phyloP scores from a whole-genome alignment of 2,888 invertebrate genomes.

The Catotricha subobsoleta region DNA sequence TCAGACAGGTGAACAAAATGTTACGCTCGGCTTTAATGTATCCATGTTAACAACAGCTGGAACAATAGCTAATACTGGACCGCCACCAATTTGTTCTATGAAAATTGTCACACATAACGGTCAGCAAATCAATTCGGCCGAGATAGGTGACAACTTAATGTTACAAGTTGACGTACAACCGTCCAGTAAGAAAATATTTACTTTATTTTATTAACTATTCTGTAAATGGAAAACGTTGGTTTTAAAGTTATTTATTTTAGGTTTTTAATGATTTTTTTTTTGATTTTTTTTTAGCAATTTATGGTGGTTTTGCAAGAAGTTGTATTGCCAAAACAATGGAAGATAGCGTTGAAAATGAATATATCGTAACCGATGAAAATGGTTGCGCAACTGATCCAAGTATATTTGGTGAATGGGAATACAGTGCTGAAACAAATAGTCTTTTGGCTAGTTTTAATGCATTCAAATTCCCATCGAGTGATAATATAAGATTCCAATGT shows the following conservation, averaged over 20 bases:
- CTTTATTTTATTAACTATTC: neutral
- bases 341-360: slow-evolving; percentile 73
- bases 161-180: slow-evolving; percentile 73
- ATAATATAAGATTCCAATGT: slow-evolving; percentile 88
- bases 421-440: slow-evolving; percentile 68
- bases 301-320: slow-evolving; percentile 83
- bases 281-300: slow-evolving; percentile 46
- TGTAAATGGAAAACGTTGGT: neutral
- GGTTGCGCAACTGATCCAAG: slow-evolving; percentile 85
- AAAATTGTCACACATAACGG: slow-evolving; percentile 73
- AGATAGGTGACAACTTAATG: slow-evolving; percentile 78
- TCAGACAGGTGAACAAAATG: slow-evolving; percentile 82
- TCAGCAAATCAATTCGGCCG: slow-evolving; percentile 75
- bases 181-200: slow-evolving; percentile 33
- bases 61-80: slow-evolving; percentile 87
- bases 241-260: neutral
- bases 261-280: neutral
- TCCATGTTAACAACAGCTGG: slow-evolving; percentile 91
- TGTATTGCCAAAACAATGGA: slow-evolving; percentile 88
- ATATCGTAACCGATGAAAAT: slow-evolving; percentile 81
- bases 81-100: slow-evolving; percentile 85
- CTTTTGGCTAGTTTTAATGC: slow-evolving; percentile 80
- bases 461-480: slow-evolving; percentile 88
- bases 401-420: slow-evolving; percentile 87
- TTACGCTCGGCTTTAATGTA: slow-evolving; percentile 83